phyloP scores from a whole-genome alignment of 1,140 invertebrate genomes.

The Acromyrmex heyeri region DNA sequence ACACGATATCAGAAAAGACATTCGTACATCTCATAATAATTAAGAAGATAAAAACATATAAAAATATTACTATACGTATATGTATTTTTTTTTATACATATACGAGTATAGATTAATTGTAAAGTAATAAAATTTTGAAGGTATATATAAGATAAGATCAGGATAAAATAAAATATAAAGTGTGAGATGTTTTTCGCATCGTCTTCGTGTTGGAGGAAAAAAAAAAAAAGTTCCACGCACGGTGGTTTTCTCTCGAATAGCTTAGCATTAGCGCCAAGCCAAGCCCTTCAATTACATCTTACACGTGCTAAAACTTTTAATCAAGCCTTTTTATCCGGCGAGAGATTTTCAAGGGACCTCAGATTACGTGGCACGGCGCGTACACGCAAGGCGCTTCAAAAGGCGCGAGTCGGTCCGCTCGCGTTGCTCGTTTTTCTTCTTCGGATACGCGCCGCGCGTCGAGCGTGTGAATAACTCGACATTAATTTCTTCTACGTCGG shows the following conservation, averaged over 20 bases:
- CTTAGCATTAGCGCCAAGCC: conserved; percentile 51
- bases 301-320: conserved; percentile 61
- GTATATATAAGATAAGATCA: background rate
- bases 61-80: too few relatives aligned
- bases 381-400: conserved; percentile 31
- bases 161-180: background rate
- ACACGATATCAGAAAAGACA: background rate
- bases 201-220: too few relatives aligned
- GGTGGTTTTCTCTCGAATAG: conserved; percentile 45
- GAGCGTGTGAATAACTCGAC: conserved; percentile 64
- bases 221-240: background rate
- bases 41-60: background rate
- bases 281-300: conserved; percentile 55
- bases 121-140: background rate
- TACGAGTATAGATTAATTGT: background rate
- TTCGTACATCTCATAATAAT: background rate
- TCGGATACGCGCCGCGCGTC: conserved; percentile 28
- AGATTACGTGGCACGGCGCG: conserved; percentile 31
- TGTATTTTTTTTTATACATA: background rate
- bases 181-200: background rate
- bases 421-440: conserved; percentile 49
- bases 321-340: conserved; percentile 52
- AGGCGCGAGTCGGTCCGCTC: conserved; percentile 20
- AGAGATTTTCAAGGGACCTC: conserved; percentile 49
- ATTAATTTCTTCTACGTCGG: conserved; percentile 58